Base-by-base conservation (phyloP, 2,888 invertebrate genomes). In the Meiosimyza platycephala region DNA sequence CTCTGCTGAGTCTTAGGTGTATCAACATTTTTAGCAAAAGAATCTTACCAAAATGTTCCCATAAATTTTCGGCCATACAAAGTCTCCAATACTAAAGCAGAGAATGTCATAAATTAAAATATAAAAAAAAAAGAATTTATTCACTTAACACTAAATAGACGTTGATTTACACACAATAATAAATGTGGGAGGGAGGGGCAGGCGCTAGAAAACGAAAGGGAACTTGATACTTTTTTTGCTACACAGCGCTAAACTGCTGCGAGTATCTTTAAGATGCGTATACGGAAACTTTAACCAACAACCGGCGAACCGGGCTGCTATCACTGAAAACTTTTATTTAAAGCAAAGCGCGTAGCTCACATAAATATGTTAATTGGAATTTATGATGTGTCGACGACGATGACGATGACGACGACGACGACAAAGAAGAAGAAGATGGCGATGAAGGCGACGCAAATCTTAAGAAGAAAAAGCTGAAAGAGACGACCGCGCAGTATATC, bases 281-380 rank as follows among this genome's bases (percentile, higher is more conserved):
- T 5, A 9, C 16, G 40, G 40, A 40, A 16, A 55, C 11, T 22
- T 18, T 18, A 22, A 55, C 16, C 55, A 55, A 55, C 55, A 55
- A 55, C n/a, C 55, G 9, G 40, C 6, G 40, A 40, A 40, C 6
- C 3, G 9, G 40, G 40, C 40, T 5, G 40, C 40, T 9, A n/a
- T 28, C 12, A 28, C 13, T 28, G 64, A 50, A 28, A 54, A 51
- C 22, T 33, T 22, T 15, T 18, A 28, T 15, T 59, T 15, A 59
- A 28, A 60, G 12, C 50, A 62, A 18, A 54, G 47, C 48, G 68
- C 33, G 52, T 67, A 78, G 66, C 74, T 74, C 73, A 62, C 75
- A 76, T 75, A 75, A 77, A 74, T 73, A 76, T 74, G 76, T 72
- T 77, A 78, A 78, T 77, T 78, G 72, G 67, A 78, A 76, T 75